These are phyloP conservation scores for Drosophila parvula DNA, from an alignment of 1,140 invertebrate species.

Conservation along the genomic window DNA sequence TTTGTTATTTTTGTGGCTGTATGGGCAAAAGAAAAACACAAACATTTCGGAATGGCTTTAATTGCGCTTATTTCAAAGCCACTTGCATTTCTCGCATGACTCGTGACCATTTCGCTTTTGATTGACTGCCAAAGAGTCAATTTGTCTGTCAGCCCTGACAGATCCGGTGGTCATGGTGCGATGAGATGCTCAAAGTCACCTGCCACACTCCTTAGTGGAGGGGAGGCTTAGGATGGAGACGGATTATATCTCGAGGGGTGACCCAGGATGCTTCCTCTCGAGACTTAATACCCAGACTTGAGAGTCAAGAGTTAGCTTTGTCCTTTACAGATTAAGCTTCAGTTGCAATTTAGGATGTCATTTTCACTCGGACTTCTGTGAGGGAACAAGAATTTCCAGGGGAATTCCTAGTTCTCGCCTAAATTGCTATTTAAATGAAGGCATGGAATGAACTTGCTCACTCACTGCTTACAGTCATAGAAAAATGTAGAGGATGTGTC, in stretches of 20 bases:
- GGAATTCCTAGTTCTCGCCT: not conserved
- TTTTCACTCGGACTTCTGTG: not conserved
- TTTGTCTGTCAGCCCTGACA: conserved; percentile 37
- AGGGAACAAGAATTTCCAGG: not conserved
- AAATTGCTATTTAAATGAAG: not conserved
- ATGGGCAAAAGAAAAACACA: conserved; percentile 14
- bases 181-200: conserved; percentile 7
- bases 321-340: not conserved
- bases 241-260: conserved; percentile 10
- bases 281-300: not conserved
- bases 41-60: conserved; percentile 50
- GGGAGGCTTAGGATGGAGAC: not conserved
- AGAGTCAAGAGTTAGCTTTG: conserved; percentile 1
- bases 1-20: not conserved
- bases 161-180: conserved; percentile 22
- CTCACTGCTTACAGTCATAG: not conserved
- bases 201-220: not conserved
- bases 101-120: conserved; percentile 40
- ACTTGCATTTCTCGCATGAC: conserved; percentile 63
- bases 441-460: not conserved
- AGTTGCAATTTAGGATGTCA: not conserved
- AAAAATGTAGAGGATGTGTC: not conserved
- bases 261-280: not conserved
- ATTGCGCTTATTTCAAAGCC: conserved; percentile 52
- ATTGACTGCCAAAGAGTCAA: conserved; percentile 46